Conservation (phyloP, 2,797 vertebrate species). For the Siniperca scherzeri region DNA sequence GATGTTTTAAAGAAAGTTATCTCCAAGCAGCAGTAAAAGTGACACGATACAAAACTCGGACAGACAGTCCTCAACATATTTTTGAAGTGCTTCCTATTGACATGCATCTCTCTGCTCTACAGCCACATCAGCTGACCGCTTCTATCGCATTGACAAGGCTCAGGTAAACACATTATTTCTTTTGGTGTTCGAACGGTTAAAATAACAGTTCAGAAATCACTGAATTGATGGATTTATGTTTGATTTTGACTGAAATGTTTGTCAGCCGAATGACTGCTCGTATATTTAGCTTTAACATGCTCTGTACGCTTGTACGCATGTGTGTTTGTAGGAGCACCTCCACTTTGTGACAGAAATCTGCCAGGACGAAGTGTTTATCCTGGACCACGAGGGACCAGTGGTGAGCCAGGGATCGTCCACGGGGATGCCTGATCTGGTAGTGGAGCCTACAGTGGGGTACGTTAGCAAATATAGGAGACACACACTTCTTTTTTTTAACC, state of each 20-base stretch:
- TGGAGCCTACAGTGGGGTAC: conserved; percentile 93
- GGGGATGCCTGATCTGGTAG: conserved; percentile 96
- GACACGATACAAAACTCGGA: not conserved
- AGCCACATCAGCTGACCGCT: conserved; percentile 97
- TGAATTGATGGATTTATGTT: too few relatives aligned
- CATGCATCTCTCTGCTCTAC: conserved; percentile 38
- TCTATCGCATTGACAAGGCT: conserved; percentile 98
- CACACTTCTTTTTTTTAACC: not conserved
- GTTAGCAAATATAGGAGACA: conserved; percentile 30
- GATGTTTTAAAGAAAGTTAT: not conserved
- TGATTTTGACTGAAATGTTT: not conserved
- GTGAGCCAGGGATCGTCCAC: conserved; percentile 80
- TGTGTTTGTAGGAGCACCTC: conserved; percentile 91
- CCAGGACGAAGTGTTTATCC: conserved; percentile 97
- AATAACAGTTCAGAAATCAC: not conserved
- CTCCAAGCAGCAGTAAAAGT: not conserved
- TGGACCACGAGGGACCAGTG: conserved; percentile 90
- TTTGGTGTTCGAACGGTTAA: rapidly evolving
- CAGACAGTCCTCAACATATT: not conserved
- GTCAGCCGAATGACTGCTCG: too few relatives aligned
- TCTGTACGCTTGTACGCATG: not conserved
- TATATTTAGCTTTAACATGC: not conserved
- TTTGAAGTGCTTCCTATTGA: not conserved
- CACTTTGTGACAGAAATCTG: conserved; percentile 99
- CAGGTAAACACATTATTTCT: conserved; percentile 86